Conservation (phyloP, 2,797 vertebrate species). For the Acrossocheilus wenchowensis region DNA sequence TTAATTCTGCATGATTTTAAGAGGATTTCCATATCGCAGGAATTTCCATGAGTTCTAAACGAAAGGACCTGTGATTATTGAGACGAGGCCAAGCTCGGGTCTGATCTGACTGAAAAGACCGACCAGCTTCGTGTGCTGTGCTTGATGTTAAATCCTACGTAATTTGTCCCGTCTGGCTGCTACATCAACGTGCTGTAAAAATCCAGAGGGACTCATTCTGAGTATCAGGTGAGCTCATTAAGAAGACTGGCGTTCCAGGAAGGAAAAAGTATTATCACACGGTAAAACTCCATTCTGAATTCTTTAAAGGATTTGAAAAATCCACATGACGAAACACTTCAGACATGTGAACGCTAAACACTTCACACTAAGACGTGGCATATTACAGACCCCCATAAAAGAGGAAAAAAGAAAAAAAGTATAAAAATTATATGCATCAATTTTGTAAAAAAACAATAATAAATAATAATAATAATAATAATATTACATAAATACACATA, state of each 20-base stretch:
- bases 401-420: too few species aligned
- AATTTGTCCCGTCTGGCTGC: background rate
- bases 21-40: conserved; percentile 11
- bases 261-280: background rate
- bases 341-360: background rate
- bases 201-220: background rate
- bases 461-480: too few species aligned
- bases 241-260: background rate
- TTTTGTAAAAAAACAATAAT: too few species aligned
- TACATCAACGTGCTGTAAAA: background rate
- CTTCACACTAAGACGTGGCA: too few species aligned
- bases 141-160: conserved; percentile 11
- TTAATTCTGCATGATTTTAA: background rate
- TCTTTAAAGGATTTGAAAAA: background rate
- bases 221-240: conserved; percentile 11
- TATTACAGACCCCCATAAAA: too few species aligned
- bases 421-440: too few species aligned
- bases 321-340: background rate
- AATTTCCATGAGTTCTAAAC: conserved; percentile 9
- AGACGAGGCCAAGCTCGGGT: background rate
- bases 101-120: background rate
- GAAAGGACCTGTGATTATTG: background rate
- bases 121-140: background rate
- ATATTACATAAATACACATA: too few species aligned
- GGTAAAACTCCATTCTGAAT: background rate